Conservation (phyloP, 2,888 invertebrate species). For the Tetropium fuscum region DNA sequence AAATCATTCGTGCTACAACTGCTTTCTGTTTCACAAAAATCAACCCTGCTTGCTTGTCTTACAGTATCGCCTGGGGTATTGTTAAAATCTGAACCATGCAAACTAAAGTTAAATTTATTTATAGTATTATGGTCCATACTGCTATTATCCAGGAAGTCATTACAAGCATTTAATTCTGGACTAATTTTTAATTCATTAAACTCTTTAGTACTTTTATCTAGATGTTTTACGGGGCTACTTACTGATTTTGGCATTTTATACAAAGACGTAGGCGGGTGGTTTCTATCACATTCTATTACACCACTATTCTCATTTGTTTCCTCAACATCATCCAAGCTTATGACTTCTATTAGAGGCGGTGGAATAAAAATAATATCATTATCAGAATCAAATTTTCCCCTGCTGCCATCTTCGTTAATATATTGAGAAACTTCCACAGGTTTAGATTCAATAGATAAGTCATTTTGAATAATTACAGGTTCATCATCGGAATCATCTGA, state of each 20-base stretch:
- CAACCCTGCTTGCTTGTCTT: slow-evolving; percentile 46
- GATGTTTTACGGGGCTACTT: background rate
- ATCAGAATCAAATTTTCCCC: slow-evolving; percentile 34
- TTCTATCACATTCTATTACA: background rate
- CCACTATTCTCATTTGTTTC: slow-evolving; percentile 1
- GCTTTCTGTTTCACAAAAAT: slow-evolving; percentile 59
- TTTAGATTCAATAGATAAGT: background rate
- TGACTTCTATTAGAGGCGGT: slow-evolving; percentile 52
- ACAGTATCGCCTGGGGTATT: slow-evolving; percentile 46
- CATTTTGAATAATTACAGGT: slow-evolving; percentile 26
- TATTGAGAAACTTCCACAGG: background rate
- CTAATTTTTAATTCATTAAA: slow-evolving; percentile 39
- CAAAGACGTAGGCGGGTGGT: background rate
- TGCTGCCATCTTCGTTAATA: slow-evolving; percentile 36
- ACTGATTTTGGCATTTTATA: background rate
- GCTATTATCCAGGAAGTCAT: slow-evolving; percentile 55
- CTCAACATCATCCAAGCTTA: slow-evolving; percentile 49
- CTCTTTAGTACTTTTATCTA: slow-evolving; percentile 25
- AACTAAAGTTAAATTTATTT: slow-evolving; percentile 55
- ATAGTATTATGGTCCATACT: slow-evolving; percentile 38
- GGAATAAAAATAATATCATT: slow-evolving; percentile 55
- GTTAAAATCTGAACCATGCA: slow-evolving; percentile 56
- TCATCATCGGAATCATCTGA: slow-evolving; percentile 39
- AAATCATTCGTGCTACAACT: slow-evolving; percentile 53
- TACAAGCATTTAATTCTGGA: slow-evolving; percentile 48